Base-by-base conservation (phyloP, 1,140 invertebrate genomes). In the Venturia canescens region DNA sequence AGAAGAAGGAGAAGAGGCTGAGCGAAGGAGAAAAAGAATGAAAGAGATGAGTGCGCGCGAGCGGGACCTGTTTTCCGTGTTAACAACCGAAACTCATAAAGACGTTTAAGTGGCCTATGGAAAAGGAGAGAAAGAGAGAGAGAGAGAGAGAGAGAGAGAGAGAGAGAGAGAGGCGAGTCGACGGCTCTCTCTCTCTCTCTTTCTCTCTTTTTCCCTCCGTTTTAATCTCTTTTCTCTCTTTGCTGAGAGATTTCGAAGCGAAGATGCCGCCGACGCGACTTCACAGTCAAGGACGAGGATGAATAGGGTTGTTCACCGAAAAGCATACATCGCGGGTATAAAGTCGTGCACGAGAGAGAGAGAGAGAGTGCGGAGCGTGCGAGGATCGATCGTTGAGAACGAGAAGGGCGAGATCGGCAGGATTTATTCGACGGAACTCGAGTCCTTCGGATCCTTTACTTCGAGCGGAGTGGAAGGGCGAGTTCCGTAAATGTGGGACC, bases 11-110 rank as follows among this genome's bases (percentile, higher is more conserved):
- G n/a, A n/a, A n/a, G n/a, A n/a, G n/a, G n/a, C 26, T 31, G 23
- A 74, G 44, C 4, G 48, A 53, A 63, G 3, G 53, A 76, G 11
- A 34, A 60, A 63, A 63, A 21, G 53, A 76, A 76, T 15, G 18
- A 76, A 26, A 72, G 69, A 80, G 50, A 63, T 34, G 79, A 57
- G 44, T 26, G 9, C 23, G 9, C 23, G 29, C 9, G 11, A 71
- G 29, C 23, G 31, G 66, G 76, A 81, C 80, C 80, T 81, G 83
- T 81, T 83, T 78, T 69, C 67, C 79, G 81, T 84, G 83, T 84
- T 82, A 84, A 82, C 83, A 84, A 84, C 83, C 80, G 69, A 84
- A 84, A 84, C 83, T 84, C 83, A 82, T 84, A 84, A 84, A 84
- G 83, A 84, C 83, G 78, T 82, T 80, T 80, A 81, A 84, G 83